Base-by-base conservation (phyloP, 2,113 vertebrate genomes). In the Microcebus ravelobensis region DNA sequence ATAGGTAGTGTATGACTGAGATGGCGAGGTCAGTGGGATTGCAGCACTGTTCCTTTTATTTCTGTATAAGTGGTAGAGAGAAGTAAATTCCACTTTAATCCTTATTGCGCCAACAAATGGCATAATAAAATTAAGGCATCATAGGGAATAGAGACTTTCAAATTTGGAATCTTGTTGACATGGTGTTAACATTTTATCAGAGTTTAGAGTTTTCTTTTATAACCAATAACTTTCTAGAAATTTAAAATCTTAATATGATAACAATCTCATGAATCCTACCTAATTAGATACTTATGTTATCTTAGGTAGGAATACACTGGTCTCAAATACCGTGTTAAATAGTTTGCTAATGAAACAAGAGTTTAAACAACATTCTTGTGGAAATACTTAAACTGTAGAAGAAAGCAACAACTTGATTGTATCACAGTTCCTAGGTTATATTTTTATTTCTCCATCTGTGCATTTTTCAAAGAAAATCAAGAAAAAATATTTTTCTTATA, bases 391-490 rank as follows among this genome's bases (percentile, higher is more conserved):
- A 65, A 14, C 50, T 82, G 12, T 61, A 61, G 65, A 76, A 76
- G 73, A 92, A 90, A 77, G 57, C 13, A 73, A 59, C 48, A 77
- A 67, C 29, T 71, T 90, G 21, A 55, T 74, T 84, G 80, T 71
- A 71, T 90, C 86, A 61, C 0, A 1, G 15, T 71, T 83, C 29
- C 45, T 92, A 86, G 39, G 92, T 82, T 74, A 25, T 89, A 55
- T 94, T 87, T 96, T 96, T 80, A 90, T 82, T 87, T 83, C 34
- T 87, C n/a, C n/a, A 6, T 59, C 68, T 82, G 83, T 87, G 17
- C 39, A 7, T n/a, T 84, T 92, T 55, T 63, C 34, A 17, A 65
- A 73, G 82, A 81, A 86, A 90, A 70, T 87, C 34, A 83, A 25
- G 48, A 90, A 88, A 90, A 90, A 83, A 52, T 42, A 45, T 76